These are phyloP conservation scores for Lepidocyrtinus sp. DNA, from an alignment of 2,888 invertebrate genomes.

Conservation along the genomic window DNA sequence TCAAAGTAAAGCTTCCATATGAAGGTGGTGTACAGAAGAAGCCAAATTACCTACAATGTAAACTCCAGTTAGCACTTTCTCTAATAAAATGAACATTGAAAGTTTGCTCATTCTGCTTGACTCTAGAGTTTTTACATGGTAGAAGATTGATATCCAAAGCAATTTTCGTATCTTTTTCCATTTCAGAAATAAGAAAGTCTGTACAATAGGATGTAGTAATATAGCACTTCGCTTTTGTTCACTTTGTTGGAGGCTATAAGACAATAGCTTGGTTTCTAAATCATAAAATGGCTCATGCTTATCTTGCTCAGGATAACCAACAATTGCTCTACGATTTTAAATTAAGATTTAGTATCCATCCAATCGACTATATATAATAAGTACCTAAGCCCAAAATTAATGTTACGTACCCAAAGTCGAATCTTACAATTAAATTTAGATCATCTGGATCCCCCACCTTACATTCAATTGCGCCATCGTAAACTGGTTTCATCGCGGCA, in stretches of 20 bases:
- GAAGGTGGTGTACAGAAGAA: constrained; percentile 54
- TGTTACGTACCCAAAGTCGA: constrained; percentile 60
- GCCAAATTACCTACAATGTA: constrained; percentile 56
- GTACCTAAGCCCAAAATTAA: neutral
- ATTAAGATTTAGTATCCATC: neutral
- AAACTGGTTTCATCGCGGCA: constrained; percentile 51
- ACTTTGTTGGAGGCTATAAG: constrained; percentile 45
- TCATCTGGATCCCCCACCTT: constrained; percentile 51
- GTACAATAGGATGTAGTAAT: constrained; percentile 59
- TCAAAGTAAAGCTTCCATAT: constrained; percentile 51
- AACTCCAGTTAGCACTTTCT: neutral
- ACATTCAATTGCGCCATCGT: constrained; percentile 38
- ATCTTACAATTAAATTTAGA: constrained; percentile 39
- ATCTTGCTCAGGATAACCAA: constrained; percentile 41
- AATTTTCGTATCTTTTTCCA: constrained; percentile 59
- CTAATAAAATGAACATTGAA: neutral
- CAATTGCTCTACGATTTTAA: constrained; percentile 36
- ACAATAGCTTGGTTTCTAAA: constrained; percentile 56
- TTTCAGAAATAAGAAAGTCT: constrained; percentile 55
- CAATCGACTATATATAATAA: neutral
- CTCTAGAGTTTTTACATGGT: constrained; percentile 61
- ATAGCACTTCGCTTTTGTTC: constrained; percentile 51
- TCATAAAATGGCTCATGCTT: constrained; percentile 5
- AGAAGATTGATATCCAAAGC: constrained; percentile 57
- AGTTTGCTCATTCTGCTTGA: too few species aligned